Evolutionary conservation across 2,113 vertebrate genomes (phyloP).

Genomic region (Eurypyga helias): DNA sequence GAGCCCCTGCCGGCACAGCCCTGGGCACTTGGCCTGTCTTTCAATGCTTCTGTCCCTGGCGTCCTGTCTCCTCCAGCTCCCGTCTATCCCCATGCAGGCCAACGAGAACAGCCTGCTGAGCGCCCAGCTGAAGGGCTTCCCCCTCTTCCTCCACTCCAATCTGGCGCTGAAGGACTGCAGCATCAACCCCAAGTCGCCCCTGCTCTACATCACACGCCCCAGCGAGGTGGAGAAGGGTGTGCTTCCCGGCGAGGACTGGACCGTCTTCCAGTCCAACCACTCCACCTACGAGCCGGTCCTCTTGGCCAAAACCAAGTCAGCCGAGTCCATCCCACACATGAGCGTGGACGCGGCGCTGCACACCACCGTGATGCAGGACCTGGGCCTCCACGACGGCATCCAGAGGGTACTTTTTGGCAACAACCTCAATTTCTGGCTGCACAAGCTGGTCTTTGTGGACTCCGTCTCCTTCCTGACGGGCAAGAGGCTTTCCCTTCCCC

Average conservation of each 20-base stretch:
- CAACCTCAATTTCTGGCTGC: conserved; percentile 96
- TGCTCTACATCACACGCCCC: conserved; percentile 92
- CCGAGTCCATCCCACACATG: conserved; percentile 88
- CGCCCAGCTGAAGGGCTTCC: conserved; percentile 97
- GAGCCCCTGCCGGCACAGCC: not conserved
- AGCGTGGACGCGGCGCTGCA: conserved; percentile 87
- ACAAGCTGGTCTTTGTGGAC: conserved; percentile 95
- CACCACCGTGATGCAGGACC: conserved; percentile 94
- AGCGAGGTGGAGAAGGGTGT: conserved; percentile 91
- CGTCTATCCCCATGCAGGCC: conserved; percentile 74
- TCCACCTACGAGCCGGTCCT: conserved; percentile 94
- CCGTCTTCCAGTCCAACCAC: conserved; percentile 97
- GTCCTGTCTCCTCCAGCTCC: not conserved
- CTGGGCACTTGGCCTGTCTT: not conserved
- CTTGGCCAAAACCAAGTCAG: conserved; percentile 92
- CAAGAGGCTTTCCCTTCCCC: conserved; percentile 90
- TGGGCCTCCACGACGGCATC: conserved; percentile 95
- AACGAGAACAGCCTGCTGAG: conserved; percentile 98
- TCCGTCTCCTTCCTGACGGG: conserved; percentile 93
- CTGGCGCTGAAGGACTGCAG: conserved; percentile 95
- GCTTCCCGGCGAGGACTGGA: conserved; percentile 96
- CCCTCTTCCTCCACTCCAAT: conserved; percentile 95
- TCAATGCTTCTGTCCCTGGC: accelerated
- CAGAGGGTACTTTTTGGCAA: conserved; percentile 96
- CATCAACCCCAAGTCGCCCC: conserved; percentile 93